Percentiles rank a stretch among this genome's conserved stretches.
Conservation (phyloP, 2,888 invertebrate species). For the Drosophila quasianomalipes region DNA sequence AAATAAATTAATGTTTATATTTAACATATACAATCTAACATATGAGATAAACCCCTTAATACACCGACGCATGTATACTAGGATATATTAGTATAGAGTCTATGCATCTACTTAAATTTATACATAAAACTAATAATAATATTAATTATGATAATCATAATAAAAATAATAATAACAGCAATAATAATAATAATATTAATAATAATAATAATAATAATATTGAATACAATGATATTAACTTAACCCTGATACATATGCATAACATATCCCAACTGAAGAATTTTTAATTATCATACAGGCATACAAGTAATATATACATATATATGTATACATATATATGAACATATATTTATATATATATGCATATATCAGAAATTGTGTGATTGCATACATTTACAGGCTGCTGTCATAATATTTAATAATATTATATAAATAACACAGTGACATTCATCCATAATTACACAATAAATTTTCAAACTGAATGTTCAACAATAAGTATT, state of each 20-base stretch:
- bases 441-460: background rate
- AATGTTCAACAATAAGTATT: conserved; percentile 23
- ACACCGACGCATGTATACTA: conserved; percentile 2
- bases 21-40: conserved; percentile 27
- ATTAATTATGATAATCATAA: background rate
- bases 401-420: conserved; percentile 20
- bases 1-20: conserved; percentile 71
- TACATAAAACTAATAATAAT: conserved; percentile 7
- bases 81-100: conserved; percentile 10
- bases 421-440: conserved; percentile 23
- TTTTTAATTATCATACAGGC: conserved; percentile 11
- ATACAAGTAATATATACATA: background rate
- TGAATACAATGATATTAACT: background rate
- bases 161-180: background rate
- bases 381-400: conserved; percentile 18
- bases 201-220: conserved; percentile 9
- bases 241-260: conserved; percentile 20
- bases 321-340: background rate
- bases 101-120: conserved; percentile 19
- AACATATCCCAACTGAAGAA: conserved; percentile 38
- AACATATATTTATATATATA: background rate
- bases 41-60: conserved; percentile 8
- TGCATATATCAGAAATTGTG: conserved; percentile 14
- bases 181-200: conserved; percentile 1
- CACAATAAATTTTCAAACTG: conserved; percentile 15